These are phyloP conservation scores for Atta cephalotes DNA, from an alignment of 1,140 invertebrate genomes.

Conservation along the genomic window DNA sequence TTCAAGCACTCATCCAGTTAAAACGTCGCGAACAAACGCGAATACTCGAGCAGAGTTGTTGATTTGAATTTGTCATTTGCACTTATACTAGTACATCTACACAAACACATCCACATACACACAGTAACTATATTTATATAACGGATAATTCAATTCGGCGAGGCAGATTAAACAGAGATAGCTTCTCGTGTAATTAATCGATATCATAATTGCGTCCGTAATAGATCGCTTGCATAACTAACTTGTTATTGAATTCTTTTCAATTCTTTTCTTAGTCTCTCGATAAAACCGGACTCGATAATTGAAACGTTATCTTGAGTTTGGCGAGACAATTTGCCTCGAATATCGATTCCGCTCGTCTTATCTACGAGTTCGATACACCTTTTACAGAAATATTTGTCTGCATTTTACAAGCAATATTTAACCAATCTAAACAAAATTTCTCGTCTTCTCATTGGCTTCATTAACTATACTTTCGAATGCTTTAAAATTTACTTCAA, in stretches of 20 bases:
- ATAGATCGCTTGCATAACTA: conserved; percentile 17
- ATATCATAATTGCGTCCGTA: conserved; percentile 24
- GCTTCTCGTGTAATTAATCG: background rate
- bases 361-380: background rate
- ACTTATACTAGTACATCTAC: no score
- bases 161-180: background rate
- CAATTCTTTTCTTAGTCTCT: background rate
- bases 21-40: conserved; percentile 11
- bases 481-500: background rate
- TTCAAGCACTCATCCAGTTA: conserved; percentile 20
- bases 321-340: conserved; percentile 9
- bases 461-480: background rate
- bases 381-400: background rate
- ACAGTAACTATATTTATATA: background rate
- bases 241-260: conserved; percentile 33
- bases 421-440: background rate
- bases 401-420: background rate
- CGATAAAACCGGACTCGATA: background rate
- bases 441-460: background rate
- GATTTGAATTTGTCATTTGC: conserved; percentile 26
- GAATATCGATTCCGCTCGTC: background rate
- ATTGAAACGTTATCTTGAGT: conserved; percentile 1
- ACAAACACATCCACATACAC: background rate
- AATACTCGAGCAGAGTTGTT: conserved; percentile 13
- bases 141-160: conserved; percentile 5